A percentile compares a stretch with the other conserved stretches of the same genome.
Conservation (phyloP, 2,113 vertebrate species). For the Ageneiosus marmoratus region DNA sequence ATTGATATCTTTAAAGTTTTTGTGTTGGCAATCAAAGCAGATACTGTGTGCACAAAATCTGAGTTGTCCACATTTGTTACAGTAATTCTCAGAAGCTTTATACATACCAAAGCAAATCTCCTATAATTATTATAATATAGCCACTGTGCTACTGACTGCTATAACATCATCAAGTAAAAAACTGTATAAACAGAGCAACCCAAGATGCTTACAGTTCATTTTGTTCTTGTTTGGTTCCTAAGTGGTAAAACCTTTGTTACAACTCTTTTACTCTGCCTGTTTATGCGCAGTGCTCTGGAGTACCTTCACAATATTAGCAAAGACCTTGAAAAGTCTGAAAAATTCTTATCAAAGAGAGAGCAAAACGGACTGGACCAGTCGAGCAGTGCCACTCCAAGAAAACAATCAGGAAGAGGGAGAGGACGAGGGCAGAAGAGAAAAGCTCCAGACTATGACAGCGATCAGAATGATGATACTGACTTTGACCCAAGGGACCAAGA, state of each 20-base stretch:
- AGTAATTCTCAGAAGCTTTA: neutral
- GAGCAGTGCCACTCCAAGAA: conserved; percentile 33
- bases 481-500: conserved; percentile 72
- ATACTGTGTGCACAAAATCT: no score
- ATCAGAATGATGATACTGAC: conserved; percentile 73
- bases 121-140: neutral
- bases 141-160: neutral
- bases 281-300: conserved; percentile 80
- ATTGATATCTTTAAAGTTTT: no score
- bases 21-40: neutral
- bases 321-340: conserved; percentile 67
- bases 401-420: conserved; percentile 57
- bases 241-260: neutral
- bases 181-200: neutral
- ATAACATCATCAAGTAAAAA: neutral
- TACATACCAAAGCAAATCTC: neutral
- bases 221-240: neutral
- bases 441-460: conserved; percentile 29
- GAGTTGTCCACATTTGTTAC: neutral
- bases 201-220: neutral
- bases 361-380: conserved; percentile 11
- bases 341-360: conserved; percentile 8
- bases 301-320: conserved; percentile 86
- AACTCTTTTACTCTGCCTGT: neutral
- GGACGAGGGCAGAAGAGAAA: conserved; percentile 69